Conservation (phyloP, 2,888 invertebrate genomes). For the Strigamia transsilvanica region DNA sequence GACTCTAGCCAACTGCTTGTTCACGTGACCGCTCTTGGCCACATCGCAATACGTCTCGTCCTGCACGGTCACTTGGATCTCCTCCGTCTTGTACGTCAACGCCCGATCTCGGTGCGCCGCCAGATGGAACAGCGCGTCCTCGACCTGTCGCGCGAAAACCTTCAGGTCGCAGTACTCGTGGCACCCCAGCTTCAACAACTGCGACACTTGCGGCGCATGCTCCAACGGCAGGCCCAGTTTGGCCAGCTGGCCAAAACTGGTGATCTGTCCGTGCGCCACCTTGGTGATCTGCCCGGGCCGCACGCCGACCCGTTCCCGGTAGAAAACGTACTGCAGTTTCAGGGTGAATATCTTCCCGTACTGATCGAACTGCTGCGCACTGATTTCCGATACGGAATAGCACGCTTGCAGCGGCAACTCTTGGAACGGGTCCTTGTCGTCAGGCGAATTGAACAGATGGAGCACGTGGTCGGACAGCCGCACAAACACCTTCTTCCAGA, state of each 20-base stretch:
- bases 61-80: slow-evolving; percentile 92
- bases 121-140: slow-evolving; percentile 89
- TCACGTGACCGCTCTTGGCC: slow-evolving; percentile 80
- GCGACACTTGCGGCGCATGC: slow-evolving; percentile 93
- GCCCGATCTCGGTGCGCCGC: slow-evolving; percentile 87
- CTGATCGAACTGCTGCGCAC: slow-evolving; percentile 72
- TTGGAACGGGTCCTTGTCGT: slow-evolving; percentile 91
- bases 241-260: slow-evolving; percentile 90
- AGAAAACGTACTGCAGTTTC: slow-evolving; percentile 96
- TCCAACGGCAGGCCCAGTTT: slow-evolving; percentile 95
- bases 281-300: slow-evolving; percentile 93
- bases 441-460: slow-evolving; percentile 82
- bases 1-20: slow-evolving; percentile 92
- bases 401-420: slow-evolving; percentile 93
- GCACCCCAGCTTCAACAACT: slow-evolving; percentile 94
- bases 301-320: slow-evolving; percentile 96
- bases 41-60: slow-evolving; percentile 87
- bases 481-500: slow-evolving; percentile 97
- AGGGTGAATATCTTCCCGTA: slow-evolving; percentile 99
- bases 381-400: slow-evolving; percentile 91
- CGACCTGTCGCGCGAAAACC: slow-evolving; percentile 87
- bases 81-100: slow-evolving; percentile 92
- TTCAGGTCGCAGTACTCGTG: slow-evolving; percentile 88
- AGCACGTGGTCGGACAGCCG: slow-evolving; percentile 82
- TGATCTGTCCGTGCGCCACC: slow-evolving; percentile 79